Conservation (phyloP, 2,797 vertebrate species). For the Rhinatrema bivittatum region DNA sequence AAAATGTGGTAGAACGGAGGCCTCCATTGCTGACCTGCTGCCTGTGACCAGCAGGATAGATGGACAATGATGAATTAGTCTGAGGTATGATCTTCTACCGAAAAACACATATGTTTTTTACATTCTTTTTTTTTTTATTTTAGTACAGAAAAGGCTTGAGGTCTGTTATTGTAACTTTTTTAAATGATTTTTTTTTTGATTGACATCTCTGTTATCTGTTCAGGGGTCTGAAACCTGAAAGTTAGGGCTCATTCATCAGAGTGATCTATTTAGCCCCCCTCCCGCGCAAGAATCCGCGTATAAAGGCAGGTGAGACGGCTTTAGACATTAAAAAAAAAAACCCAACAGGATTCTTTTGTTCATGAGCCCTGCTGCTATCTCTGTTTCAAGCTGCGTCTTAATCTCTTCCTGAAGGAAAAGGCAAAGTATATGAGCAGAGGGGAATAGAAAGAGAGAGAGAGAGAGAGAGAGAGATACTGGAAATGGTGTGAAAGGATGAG, state of each 20-base stretch:
- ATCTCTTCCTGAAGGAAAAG: neutral
- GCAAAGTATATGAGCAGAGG: fast-evolving
- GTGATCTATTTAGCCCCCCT: neutral
- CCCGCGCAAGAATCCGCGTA: fast-evolving
- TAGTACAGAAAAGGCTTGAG: neutral
- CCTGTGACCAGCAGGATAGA: neutral
- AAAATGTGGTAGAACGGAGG: neutral
- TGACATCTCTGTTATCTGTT: neutral
- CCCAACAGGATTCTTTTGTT: neutral
- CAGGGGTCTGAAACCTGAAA: fast-evolving
- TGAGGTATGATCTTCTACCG: constrained; percentile 10
- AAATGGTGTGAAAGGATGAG: no score
- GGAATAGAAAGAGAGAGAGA: no score
- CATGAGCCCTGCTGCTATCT: neutral
- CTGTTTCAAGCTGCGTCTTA: neutral
- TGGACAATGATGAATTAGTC: constrained; percentile 18
- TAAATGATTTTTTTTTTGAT: neutral
- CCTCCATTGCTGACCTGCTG: neutral
- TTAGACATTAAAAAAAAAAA: neutral
- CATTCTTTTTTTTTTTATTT: neutral
- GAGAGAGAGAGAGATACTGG: no score
- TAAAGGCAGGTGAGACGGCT: fast-evolving
- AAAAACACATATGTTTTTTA: constrained; percentile 14
- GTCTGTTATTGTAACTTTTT: fast-evolving
- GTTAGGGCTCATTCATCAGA: neutral